Conservation (phyloP, 2,888 invertebrate genomes). For the Harmothoe impar region DNA sequence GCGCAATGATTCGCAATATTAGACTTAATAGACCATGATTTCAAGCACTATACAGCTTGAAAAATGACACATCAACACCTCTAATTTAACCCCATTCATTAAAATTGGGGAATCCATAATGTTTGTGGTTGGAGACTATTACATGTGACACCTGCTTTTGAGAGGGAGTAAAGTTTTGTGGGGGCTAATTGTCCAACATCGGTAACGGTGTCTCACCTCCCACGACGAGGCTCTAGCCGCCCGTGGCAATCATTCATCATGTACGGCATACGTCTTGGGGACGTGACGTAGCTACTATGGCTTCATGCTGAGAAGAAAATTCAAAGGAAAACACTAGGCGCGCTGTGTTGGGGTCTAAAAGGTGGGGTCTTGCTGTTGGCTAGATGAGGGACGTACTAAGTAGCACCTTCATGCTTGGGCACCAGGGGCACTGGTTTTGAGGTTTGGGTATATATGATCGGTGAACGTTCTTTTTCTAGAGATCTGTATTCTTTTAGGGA, state of each 20-base stretch:
- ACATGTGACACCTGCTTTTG: conserved; percentile 12
- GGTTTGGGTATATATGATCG: too few relatives aligned
- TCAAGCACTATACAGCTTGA: too few relatives aligned
- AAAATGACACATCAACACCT: background rate
- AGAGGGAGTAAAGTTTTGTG: conserved; percentile 22
- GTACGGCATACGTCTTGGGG: background rate
- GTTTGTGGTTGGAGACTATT: conserved; percentile 16
- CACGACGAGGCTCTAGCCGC: conserved; percentile 32
- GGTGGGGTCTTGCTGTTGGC: background rate
- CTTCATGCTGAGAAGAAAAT: conserved; percentile 59
- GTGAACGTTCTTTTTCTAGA: too few relatives aligned
- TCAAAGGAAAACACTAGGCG: conserved; percentile 48
- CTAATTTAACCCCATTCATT: background rate
- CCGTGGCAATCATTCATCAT: conserved; percentile 61
- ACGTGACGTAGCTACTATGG: background rate
- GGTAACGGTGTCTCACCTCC: conserved; percentile 48
- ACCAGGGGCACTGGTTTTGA: too few relatives aligned
- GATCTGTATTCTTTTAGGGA: too few relatives aligned
- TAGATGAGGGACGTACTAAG: conserved; percentile 12
- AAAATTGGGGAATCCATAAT: too few relatives aligned
- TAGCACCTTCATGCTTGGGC: background rate
- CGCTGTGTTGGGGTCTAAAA: background rate
- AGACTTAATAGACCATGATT: too few relatives aligned
- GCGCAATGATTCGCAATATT: too few relatives aligned
- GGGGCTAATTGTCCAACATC: conserved; percentile 56